Conservation (phyloP, 1,140 invertebrate genomes). For the Lamellibrachia luymesi region DNA sequence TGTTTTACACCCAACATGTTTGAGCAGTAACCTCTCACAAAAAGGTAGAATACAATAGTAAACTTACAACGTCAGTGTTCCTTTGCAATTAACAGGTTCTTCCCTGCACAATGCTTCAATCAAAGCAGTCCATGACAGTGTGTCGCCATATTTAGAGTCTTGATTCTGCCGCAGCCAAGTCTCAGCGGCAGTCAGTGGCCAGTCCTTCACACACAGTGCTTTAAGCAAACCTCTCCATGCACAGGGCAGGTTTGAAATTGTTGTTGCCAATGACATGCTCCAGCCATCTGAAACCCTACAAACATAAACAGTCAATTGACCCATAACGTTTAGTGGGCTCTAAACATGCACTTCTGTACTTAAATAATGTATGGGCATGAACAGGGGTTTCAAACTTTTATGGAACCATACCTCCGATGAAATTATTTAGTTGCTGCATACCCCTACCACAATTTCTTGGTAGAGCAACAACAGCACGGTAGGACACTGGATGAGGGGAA, state of each 20-base stretch:
- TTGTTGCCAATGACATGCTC: background rate
- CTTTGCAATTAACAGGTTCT: background rate
- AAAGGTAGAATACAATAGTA: background rate
- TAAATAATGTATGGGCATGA: background rate
- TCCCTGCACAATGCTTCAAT: background rate
- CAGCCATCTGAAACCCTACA: background rate
- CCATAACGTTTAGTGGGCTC: background rate
- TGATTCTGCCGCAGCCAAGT: background rate
- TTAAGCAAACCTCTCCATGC: background rate
- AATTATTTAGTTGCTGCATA: too few species aligned
- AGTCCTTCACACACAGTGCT: background rate
- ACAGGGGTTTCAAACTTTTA: too few species aligned
- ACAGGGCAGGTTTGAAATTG: background rate
- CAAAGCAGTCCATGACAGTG: background rate
- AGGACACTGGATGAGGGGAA: too few species aligned
- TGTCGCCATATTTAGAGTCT: background rate
- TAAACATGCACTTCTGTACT: background rate
- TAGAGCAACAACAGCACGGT: too few species aligned
- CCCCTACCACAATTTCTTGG: too few species aligned
- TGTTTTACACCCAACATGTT: background rate
- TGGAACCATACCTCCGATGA: too few species aligned
- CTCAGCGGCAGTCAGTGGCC: background rate
- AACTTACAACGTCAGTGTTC: background rate
- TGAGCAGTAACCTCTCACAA: too few species aligned
- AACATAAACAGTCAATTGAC: background rate